Conservation (phyloP, 2,888 invertebrate genomes). For the Acleris holmiana region DNA sequence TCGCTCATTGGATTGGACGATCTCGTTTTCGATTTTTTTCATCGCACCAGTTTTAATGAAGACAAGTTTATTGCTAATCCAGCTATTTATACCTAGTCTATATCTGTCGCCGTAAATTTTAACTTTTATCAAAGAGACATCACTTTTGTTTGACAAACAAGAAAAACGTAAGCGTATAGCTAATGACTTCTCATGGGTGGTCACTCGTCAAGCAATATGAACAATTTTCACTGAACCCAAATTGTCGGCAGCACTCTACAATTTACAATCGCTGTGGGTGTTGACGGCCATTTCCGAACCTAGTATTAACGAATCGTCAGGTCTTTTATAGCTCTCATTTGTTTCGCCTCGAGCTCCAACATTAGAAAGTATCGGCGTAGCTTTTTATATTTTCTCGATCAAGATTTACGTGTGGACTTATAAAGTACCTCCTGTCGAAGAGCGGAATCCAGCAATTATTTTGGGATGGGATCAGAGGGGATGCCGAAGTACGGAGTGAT, state of each 20-base stretch:
- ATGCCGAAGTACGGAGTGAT: slow-evolving; percentile 52
- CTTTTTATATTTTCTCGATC: slow-evolving; percentile 59
- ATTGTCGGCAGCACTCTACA: slow-evolving; percentile 32
- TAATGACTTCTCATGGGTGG: slow-evolving; percentile 25
- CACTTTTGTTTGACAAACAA: not conserved
- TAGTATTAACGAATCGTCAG: slow-evolving; percentile 59
- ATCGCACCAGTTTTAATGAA: slow-evolving; percentile 55
- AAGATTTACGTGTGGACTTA: slow-evolving; percentile 71
- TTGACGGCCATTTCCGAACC: slow-evolving; percentile 47
- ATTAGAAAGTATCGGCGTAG: slow-evolving; percentile 75
- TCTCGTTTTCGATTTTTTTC: slow-evolving; percentile 59
- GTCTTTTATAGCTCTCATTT: slow-evolving; percentile 69
- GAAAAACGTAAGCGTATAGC: slow-evolving; percentile 3
- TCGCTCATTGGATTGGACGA: slow-evolving; percentile 49
- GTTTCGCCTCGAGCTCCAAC: slow-evolving; percentile 73
- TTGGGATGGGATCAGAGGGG: slow-evolving; percentile 54
- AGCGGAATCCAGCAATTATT: slow-evolving; percentile 63
- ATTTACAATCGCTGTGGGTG: slow-evolving; percentile 44
- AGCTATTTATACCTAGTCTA: slow-evolving; percentile 20
- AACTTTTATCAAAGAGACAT: slow-evolving; percentile 2
- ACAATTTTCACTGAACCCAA: slow-evolving; percentile 31
- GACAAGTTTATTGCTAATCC: slow-evolving; percentile 34
- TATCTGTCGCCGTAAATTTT: slow-evolving; percentile 12
- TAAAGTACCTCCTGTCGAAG: slow-evolving; percentile 47
- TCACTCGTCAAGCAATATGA: slow-evolving; percentile 20